phyloP scores from a whole-genome alignment of 2,888 invertebrate species.

The Ormyrus thymus region DNA sequence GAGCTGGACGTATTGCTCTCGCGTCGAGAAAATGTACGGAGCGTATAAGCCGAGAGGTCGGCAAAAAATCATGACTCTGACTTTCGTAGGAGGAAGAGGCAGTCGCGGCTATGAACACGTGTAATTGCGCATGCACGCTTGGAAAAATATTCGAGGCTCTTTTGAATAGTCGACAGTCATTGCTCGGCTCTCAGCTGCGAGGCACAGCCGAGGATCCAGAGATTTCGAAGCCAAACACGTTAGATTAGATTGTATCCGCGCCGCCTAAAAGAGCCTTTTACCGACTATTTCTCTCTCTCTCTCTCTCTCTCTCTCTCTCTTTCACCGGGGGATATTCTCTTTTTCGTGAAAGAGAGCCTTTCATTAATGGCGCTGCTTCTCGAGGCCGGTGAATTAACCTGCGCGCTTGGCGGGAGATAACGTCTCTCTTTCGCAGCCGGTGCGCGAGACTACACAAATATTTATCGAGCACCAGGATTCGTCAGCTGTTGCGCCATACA shows the following conservation, averaged over 20 bases:
- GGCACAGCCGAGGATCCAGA: too few relatives aligned
- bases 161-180: too few relatives aligned
- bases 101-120: too few relatives aligned
- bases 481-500: slow-evolving; percentile 20
- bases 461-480: slow-evolving; percentile 61
- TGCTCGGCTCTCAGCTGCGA: too few relatives aligned
- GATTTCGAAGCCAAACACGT: slow-evolving; percentile 7
- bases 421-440: slow-evolving; percentile 53
- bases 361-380: slow-evolving; percentile 63
- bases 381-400: slow-evolving; percentile 56
- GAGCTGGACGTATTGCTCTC: slow-evolving; percentile 51
- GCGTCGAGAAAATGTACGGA: background rate
- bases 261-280: background rate
- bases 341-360: slow-evolving; percentile 67
- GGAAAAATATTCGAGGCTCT: too few relatives aligned
- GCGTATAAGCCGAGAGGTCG: slow-evolving; percentile 7
- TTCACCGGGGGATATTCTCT: background rate
- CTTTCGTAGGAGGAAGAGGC: slow-evolving; percentile 60
- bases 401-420: slow-evolving; percentile 64
- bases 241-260: slow-evolving; percentile 42
- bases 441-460: slow-evolving; percentile 67
- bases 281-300: background rate
- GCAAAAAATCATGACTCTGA: slow-evolving; percentile 59
- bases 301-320: background rate
- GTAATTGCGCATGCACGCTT: too few relatives aligned